Conservation (phyloP, 1,140 invertebrate genomes). For the Brachionus rubens region DNA sequence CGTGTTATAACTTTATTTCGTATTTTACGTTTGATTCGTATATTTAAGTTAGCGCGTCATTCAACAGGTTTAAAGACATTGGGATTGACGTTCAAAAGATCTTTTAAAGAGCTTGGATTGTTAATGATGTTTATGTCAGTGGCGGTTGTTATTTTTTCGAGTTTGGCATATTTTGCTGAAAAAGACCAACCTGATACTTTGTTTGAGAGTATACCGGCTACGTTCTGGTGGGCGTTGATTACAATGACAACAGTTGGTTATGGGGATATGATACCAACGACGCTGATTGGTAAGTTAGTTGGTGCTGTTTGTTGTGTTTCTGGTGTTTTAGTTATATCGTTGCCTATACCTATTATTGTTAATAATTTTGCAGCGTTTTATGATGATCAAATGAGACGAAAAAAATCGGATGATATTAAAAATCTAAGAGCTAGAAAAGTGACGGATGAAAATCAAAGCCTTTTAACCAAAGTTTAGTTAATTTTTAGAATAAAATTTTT, state of each 20-base stretch:
- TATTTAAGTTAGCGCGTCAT: slow-evolving; percentile 48
- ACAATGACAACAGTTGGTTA: slow-evolving; percentile 62
- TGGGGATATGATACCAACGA: slow-evolving; percentile 66
- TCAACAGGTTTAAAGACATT: slow-evolving; percentile 48
- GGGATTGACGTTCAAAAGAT: slow-evolving; percentile 48
- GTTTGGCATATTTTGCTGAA: slow-evolving; percentile 58
- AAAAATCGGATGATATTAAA: too few relatives aligned
- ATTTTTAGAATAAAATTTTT: too few relatives aligned
- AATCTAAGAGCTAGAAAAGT: too few relatives aligned
- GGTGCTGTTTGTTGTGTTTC: slow-evolving; percentile 51
- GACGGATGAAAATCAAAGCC: too few relatives aligned
- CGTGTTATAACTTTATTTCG: slow-evolving; percentile 25
- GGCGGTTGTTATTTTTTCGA: slow-evolving; percentile 57
- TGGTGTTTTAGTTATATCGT: slow-evolving; percentile 48
- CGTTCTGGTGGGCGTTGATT: slow-evolving; percentile 46
- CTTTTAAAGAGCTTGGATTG: slow-evolving; percentile 48
- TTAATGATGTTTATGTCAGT: slow-evolving; percentile 48
- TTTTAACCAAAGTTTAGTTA: too few relatives aligned
- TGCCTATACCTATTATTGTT: slow-evolving; percentile 67
- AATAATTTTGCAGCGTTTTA: slow-evolving; percentile 79
- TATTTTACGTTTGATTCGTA: slow-evolving; percentile 46
- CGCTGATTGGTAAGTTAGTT: slow-evolving; percentile 58
- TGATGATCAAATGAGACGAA: slow-evolving; percentile 97
- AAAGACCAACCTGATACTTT: slow-evolving; percentile 51
- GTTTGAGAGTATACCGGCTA: not conserved